These are phyloP conservation scores for Parnassius glacialis DNA, from an alignment of 2,888 invertebrate genomes.

Conservation along the genomic window DNA sequence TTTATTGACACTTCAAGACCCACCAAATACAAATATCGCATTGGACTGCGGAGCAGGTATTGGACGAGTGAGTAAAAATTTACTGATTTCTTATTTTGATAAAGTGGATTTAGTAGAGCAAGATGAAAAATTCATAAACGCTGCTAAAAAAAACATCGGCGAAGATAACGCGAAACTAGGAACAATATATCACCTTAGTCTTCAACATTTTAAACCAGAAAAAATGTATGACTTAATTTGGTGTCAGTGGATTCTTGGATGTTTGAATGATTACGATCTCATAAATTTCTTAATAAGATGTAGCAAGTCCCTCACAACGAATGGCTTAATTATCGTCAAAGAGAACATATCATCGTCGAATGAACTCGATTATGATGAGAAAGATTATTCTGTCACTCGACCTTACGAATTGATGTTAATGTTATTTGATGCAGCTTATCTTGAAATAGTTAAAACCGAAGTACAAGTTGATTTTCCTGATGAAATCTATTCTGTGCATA, in stretches of 20 bases:
- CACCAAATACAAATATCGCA: conserved; percentile 83
- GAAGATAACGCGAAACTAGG: conserved; percentile 81
- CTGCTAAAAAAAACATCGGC: conserved; percentile 80
- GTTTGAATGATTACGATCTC: conserved; percentile 92
- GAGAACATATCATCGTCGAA: conserved; percentile 89
- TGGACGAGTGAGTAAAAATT: conserved; percentile 93
- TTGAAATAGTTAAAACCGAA: conserved; percentile 84
- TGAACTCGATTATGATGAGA: conserved; percentile 85
- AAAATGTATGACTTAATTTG: conserved; percentile 95
- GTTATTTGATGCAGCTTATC: conserved; percentile 85
- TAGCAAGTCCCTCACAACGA: conserved; percentile 59
- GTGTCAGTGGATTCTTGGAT: conserved; percentile 97
- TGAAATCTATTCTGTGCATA: conserved; percentile 92
- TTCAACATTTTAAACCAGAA: conserved; percentile 92
- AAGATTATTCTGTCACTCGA: conserved; percentile 95
- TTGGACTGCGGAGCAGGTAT: conserved; percentile 99
- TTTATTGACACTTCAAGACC: conserved; percentile 58
- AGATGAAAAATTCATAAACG: conserved; percentile 89
- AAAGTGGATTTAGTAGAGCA: conserved; percentile 96
- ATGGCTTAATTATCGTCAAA: conserved; percentile 61
- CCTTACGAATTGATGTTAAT: conserved; percentile 82
- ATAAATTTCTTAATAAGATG: conserved; percentile 85
- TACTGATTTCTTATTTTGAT: conserved; percentile 89
- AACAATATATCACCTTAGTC: conserved; percentile 84
- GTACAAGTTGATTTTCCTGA: conserved; percentile 92